A percentile compares a stretch with the other conserved stretches of the same genome.
These are phyloP conservation scores for Ecdyonurus torrentis DNA, from an alignment of 2,888 invertebrate species.

Conservation along the genomic window DNA sequence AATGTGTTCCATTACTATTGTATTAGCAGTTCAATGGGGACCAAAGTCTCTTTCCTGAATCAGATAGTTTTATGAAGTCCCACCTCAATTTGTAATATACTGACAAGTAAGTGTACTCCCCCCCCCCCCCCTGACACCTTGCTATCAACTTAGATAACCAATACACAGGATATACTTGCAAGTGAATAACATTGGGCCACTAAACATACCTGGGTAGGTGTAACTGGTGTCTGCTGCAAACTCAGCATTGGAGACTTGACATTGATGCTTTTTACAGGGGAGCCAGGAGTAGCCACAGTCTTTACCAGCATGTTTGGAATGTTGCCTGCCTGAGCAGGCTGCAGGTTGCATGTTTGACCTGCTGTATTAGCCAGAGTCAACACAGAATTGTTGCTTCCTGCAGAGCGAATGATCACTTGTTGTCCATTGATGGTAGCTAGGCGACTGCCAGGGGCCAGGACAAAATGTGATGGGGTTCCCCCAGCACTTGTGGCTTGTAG, in stretches of 20 bases:
- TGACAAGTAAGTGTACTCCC: too few species aligned
- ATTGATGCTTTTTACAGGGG: neutral
- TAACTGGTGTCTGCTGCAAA: neutral
- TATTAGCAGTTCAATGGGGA: too few species aligned
- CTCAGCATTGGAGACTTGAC: too few species aligned
- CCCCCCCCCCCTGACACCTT: neutral
- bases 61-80: too few species aligned
- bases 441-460: conserved; percentile 58
- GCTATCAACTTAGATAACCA: too few species aligned
- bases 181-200: neutral
- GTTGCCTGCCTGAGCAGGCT: conserved; percentile 19
- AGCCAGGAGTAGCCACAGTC: conserved; percentile 10
- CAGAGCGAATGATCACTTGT: conserved; percentile 63
- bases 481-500: conserved; percentile 19
- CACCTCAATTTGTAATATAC: too few species aligned
- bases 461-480: conserved; percentile 54
- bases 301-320: conserved; percentile 13
- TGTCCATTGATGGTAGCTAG: conserved; percentile 72
- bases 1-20: too few species aligned
- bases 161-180: neutral
- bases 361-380: conserved; percentile 8
- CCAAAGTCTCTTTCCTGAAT: too few species aligned
- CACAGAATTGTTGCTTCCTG: conserved; percentile 19
- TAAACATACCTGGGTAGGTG: neutral
- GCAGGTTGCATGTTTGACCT: conserved; percentile 11